Evolutionary conservation across 2,888 invertebrate genomes (phyloP).

Genomic region (Conus canariensis): DNA sequence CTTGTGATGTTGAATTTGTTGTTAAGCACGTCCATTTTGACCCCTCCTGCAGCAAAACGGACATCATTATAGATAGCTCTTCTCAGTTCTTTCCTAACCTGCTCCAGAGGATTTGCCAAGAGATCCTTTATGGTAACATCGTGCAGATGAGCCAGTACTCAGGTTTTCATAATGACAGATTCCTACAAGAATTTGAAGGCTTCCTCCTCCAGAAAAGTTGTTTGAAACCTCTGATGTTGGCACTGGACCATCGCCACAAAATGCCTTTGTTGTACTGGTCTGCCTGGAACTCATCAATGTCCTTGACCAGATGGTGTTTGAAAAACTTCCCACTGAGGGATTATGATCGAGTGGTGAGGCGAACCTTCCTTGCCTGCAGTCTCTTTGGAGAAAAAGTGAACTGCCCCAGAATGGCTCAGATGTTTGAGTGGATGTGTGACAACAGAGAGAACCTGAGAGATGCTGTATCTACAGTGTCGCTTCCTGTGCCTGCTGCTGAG

Average conservation of each 20-base stretch:
- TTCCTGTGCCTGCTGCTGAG: conserved; percentile 1
- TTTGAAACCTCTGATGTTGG: background rate
- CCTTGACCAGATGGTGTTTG: conserved; percentile 17
- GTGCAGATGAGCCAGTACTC: conserved; percentile 31
- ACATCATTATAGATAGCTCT: background rate
- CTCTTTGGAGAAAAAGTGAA: conserved; percentile 28
- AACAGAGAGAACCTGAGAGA: background rate
- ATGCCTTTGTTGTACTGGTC: conserved; percentile 37
- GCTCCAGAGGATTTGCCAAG: background rate
- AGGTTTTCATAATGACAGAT: background rate
- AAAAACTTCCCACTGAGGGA: background rate
- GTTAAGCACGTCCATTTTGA: background rate
- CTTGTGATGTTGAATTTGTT: background rate
- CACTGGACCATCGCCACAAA: background rate
- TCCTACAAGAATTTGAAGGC: conserved; percentile 1
- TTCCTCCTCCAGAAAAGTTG: background rate
- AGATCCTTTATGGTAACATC: background rate
- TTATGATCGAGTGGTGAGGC: background rate
- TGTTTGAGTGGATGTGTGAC: background rate
- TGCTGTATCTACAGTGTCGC: background rate
- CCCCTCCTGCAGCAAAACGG: background rate
- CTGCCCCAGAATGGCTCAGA: background rate
- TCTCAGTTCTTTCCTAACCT: background rate
- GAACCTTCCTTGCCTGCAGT: conserved; percentile 3
- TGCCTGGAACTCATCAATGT: background rate